Conservation (phyloP, 1,140 invertebrate genomes). For the Micrasema longulum region DNA sequence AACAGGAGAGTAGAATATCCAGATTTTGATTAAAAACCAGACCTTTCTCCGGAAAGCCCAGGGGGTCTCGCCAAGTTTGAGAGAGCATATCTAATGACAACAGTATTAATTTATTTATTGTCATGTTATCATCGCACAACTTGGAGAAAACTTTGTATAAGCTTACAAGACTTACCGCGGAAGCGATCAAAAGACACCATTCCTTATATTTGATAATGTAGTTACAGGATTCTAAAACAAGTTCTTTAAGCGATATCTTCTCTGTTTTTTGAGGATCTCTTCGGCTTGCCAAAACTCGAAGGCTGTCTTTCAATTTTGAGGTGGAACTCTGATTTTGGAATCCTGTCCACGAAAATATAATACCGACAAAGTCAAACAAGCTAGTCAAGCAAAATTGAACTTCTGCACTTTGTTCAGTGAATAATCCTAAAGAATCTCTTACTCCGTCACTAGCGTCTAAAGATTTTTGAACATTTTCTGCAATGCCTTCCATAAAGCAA, state of each 20-base stretch:
- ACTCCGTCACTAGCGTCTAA: constrained; percentile 48
- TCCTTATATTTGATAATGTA: constrained; percentile 62
- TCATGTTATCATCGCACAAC: constrained; percentile 56
- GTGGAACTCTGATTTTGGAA: constrained; percentile 33
- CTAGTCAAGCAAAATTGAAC: constrained; percentile 39
- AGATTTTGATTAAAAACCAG: constrained; percentile 65
- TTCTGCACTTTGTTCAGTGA: constrained; percentile 44
- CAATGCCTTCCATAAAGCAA: constrained; percentile 46
- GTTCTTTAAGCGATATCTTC: constrained; percentile 44
- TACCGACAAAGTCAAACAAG: constrained; percentile 44
- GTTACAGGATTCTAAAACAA: constrained; percentile 37
- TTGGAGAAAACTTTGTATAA: constrained; percentile 62
- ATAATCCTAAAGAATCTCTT: constrained; percentile 46
- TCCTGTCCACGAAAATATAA: constrained; percentile 49
- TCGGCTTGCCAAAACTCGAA: constrained; percentile 40
- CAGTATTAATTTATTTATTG: constrained; percentile 61
- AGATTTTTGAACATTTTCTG: constrained; percentile 37
- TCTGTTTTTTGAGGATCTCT: constrained; percentile 30
- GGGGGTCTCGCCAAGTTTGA: constrained; percentile 68
- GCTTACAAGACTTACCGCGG: constrained; percentile 65
- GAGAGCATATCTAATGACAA: constrained; percentile 67
- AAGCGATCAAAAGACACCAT: constrained; percentile 65
- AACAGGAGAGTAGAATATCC: constrained; percentile 63
- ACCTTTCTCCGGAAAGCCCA: constrained; percentile 67
- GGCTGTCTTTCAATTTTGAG: constrained; percentile 33